Conservation (phyloP, 2,888 invertebrate species). For the Protodeltote pygarga region DNA sequence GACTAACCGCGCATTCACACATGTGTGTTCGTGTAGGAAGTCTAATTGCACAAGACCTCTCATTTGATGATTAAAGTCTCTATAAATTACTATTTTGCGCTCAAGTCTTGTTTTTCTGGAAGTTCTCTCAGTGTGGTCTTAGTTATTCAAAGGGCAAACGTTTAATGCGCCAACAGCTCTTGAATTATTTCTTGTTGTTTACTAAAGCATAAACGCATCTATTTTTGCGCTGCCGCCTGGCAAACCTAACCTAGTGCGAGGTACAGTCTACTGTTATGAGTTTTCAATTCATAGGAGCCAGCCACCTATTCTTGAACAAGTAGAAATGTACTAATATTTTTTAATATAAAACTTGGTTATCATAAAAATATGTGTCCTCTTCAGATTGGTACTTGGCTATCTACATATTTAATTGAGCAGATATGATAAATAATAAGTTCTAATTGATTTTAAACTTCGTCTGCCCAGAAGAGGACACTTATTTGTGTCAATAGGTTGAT, state of each 20-base stretch:
- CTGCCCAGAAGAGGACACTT: slow-evolving; percentile 29
- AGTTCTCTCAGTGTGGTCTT: slow-evolving; percentile 11
- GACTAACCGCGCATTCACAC: slow-evolving; percentile 42
- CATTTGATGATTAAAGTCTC: slow-evolving; percentile 22
- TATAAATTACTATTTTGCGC: slow-evolving; percentile 5
- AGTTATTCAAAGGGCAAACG: slow-evolving; percentile 13
- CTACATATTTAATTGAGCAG: slow-evolving; percentile 2
- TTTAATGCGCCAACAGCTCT: slow-evolving; percentile 1
- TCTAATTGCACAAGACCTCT: slow-evolving; percentile 37
- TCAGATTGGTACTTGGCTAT: neutral
- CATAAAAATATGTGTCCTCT: neutral
- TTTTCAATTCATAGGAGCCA: neutral
- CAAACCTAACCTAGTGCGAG: neutral
- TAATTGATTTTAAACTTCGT: slow-evolving; percentile 17
- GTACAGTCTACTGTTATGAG: neutral
- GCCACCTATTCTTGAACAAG: too few species aligned
- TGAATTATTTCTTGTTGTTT: slow-evolving; percentile 15
- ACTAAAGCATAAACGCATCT: slow-evolving; percentile 19
- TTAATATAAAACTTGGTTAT: too few species aligned
- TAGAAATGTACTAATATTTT: too few species aligned
- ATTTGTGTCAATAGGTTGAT: slow-evolving; percentile 65
- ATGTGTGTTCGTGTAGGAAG: slow-evolving; percentile 32
- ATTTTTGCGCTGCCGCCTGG: slow-evolving; percentile 9
- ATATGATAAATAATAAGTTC: slow-evolving; percentile 1
- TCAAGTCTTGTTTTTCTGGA: neutral